Percentiles rank a stretch among this genome's conserved stretches.
Evolutionary conservation across 2,797 vertebrate genomes (phyloP).

Genomic region (Acestrorhynchus altus): DNA sequence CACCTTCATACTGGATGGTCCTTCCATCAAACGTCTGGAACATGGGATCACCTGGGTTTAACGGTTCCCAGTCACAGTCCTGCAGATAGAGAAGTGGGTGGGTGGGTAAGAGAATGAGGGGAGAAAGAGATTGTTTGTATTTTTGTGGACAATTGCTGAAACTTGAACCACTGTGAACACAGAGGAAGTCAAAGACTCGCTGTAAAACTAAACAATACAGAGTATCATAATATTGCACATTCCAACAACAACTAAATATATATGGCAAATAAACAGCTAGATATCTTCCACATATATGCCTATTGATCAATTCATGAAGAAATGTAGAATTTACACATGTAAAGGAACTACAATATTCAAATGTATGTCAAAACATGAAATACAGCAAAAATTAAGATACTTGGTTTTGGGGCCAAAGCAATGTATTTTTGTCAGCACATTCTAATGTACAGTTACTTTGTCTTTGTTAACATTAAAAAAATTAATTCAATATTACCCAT

Average conservation of each 20-base stretch:
- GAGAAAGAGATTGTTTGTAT: conserved; percentile 12
- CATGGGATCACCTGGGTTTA: conserved; percentile 90
- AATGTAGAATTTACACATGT: too few relatives aligned
- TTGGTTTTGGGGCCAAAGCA: too few relatives aligned
- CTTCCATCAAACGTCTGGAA: conserved; percentile 92
- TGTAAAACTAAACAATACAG: conserved; percentile 7
- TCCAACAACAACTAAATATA: neutral
- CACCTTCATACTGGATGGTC: conserved; percentile 85
- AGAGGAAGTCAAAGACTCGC: conserved; percentile 13
- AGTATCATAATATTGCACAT: neutral
- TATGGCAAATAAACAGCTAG: neutral
- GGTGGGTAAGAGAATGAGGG: conserved; percentile 61
- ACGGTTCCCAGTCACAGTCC: conserved; percentile 95
- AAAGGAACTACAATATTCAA: too few relatives aligned
- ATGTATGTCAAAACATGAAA: too few relatives aligned
- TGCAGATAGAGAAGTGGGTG: conserved; percentile 62
- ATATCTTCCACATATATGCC: neutral
- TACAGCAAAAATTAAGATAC: too few relatives aligned
- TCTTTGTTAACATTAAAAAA: too few relatives aligned
- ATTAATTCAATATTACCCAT: too few relatives aligned
- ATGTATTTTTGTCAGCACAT: too few relatives aligned
- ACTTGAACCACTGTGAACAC: conserved; percentile 12
- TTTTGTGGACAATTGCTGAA: neutral
- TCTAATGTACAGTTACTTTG: too few relatives aligned
- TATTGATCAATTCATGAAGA: too few relatives aligned